Percentiles rank a stretch among this genome's conserved stretches.
Evolutionary conservation across 1,140 invertebrate genomes (phyloP).

Genomic region (Uloborus diversus): DNA sequence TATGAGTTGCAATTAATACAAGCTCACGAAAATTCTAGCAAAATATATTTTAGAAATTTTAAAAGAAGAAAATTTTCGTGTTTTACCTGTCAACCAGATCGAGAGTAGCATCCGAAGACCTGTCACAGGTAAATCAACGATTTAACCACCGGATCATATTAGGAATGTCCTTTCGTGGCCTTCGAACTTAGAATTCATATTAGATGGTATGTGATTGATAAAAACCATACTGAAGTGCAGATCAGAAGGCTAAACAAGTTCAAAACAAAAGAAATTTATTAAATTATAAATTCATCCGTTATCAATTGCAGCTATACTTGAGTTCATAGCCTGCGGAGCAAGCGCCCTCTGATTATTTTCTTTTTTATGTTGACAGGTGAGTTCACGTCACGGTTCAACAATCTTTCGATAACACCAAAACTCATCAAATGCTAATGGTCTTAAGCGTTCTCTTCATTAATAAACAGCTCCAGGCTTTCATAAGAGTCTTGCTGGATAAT

Average conservation of each 20-base stretch:
- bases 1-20: too few relatives aligned
- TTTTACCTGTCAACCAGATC: conserved; percentile 38
- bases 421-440: conserved; percentile 23
- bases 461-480: background rate
- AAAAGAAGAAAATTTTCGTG: background rate
- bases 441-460: background rate
- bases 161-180: background rate
- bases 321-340: conserved; percentile 43
- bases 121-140: conserved; percentile 41
- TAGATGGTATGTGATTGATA: background rate
- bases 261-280: background rate
- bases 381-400: conserved; percentile 53
- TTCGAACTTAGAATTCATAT: background rate
- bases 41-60: too few relatives aligned
- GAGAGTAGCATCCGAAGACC: conserved; percentile 22
- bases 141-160: conserved; percentile 27
- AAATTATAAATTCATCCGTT: conserved; percentile 32
- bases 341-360: conserved; percentile 51
- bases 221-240: background rate
- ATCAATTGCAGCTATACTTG: conserved; percentile 45
- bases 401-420: conserved; percentile 34
- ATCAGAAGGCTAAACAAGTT: background rate
- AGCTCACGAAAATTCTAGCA: too few relatives aligned
- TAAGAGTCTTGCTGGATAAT: too few relatives aligned
- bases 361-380: conserved; percentile 54